Conservation (phyloP, 2,797 vertebrate species). For the Arrhamphus sclerolepis region DNA sequence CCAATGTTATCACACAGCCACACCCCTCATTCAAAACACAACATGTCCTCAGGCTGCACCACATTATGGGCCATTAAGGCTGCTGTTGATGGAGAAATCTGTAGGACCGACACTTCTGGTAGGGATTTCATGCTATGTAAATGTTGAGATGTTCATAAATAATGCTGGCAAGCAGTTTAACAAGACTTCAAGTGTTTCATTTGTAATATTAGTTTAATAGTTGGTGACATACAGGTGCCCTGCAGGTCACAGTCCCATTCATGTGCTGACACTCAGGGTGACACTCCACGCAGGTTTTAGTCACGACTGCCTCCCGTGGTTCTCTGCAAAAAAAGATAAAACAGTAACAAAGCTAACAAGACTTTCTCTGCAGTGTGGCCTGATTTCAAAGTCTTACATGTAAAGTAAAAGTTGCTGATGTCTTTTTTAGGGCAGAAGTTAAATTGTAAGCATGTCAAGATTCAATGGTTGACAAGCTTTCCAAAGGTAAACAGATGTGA, state of each 20-base stretch:
- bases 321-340: conserved; percentile 87
- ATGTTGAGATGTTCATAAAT: conserved; percentile 23
- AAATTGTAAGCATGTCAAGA: conserved; percentile 59
- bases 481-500: conserved; percentile 63
- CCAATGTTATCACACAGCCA: conserved; percentile 23
- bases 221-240: conserved; percentile 79
- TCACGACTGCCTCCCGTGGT: conserved; percentile 83
- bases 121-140: conserved; percentile 24
- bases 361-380: conserved; percentile 3
- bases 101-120: conserved; percentile 1
- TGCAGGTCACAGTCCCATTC: conserved; percentile 86
- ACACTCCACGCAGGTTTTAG: conserved; percentile 87
- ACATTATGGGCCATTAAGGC: conserved; percentile 31
- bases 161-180: not conserved
- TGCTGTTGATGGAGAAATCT: conserved; percentile 37
- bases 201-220: conserved; percentile 2
- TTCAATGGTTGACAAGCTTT: conserved; percentile 73
- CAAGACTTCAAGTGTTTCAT: not conserved
- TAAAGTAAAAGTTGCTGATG: conserved; percentile 26
- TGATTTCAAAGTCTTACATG: conserved; percentile 29
- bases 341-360: conserved; percentile 37
- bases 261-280: conserved; percentile 87
- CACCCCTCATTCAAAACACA: conserved; percentile 40
- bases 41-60: conserved; percentile 36
- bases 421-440: conserved; percentile 56